phyloP scores from a whole-genome alignment of 2,888 invertebrate species.

The Drosophila fungiperda region DNA sequence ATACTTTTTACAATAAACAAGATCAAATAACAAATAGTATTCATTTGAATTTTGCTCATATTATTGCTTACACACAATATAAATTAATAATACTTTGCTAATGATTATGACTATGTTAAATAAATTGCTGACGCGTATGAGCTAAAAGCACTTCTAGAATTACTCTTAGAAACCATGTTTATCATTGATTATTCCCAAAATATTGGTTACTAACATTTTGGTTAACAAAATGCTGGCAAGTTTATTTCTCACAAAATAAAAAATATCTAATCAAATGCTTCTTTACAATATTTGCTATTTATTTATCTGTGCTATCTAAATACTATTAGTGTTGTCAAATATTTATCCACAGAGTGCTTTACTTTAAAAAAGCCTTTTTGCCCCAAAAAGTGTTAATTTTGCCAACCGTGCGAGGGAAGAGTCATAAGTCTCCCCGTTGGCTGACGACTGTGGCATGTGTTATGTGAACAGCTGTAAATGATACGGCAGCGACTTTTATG shows the following conservation, averaged over 20 bases:
- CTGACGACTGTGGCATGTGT: slow-evolving; percentile 56
- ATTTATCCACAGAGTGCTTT: background rate
- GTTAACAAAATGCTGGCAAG: background rate
- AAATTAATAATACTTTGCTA: background rate
- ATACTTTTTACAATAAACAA: background rate
- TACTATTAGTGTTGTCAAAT: background rate
- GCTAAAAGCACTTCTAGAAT: background rate
- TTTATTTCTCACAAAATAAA: background rate
- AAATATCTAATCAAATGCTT: background rate
- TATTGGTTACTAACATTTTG: background rate
- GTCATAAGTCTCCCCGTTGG: slow-evolving; percentile 7
- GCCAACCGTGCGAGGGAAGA: slow-evolving; percentile 16
- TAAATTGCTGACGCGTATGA: background rate
- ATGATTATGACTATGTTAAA: background rate
- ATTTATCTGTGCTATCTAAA: background rate
- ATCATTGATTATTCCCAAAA: background rate
- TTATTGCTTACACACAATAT: background rate
- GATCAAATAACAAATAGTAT: background rate
- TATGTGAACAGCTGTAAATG: slow-evolving; percentile 77
- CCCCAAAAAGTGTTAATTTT: background rate
- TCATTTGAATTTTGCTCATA: background rate
- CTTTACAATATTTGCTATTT: background rate
- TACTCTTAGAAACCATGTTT: background rate
- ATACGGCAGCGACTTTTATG: slow-evolving; percentile 61
- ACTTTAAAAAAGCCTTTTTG: background rate